Base-by-base conservation (phyloP, 1,140 invertebrate genomes). In the Papilio xuthus region DNA sequence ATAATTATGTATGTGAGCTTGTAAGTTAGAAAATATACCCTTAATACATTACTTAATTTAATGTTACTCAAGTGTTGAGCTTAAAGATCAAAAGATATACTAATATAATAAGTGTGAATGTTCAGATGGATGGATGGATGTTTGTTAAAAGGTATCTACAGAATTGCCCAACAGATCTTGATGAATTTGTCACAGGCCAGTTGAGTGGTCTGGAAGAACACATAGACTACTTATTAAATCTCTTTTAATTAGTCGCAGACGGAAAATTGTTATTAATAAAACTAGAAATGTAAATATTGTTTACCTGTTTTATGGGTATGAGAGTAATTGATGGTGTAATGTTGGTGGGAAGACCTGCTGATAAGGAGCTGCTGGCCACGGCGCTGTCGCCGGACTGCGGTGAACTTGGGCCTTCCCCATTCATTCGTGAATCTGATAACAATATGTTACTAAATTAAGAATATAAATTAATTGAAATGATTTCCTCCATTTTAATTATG, bases 241-340 rank as follows among this genome's bases (percentile, higher is more conserved):
- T n/a, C n/a, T n/a, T n/a, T n/a, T n/a, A n/a, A n/a, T n/a, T n/a
- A n/a, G n/a, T n/a, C n/a, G n/a, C n/a, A n/a, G n/a, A n/a, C n/a
- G n/a, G n/a, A n/a, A n/a, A n/a, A n/a, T n/a, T 41, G 9, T 41
- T 41, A 41, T 13, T 44, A 4, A 20, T 63, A 28, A 63, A 63
- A 63, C 6, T 15, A 6, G 13, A 12, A 18, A 6, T 15, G 15
- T 67, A 67, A 28, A 28, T 67, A 50, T 18, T 56, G 82, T 41
- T 85, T 86, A 95, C 97, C 94, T 97, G 97, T 90, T 97, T 97
- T 80, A 97, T 97, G 70, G 97, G 97, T 93, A 97, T 97, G n/a
- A 97, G 91, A 23, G 97, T 97, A 81, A 97, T 97, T 20, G 97
- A 97, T 10, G 97, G 97, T 81, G 97, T 97, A 84, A 97, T 97